phyloP scores from a whole-genome alignment of 2,113 vertebrate species.

The Dasypus novemcinctus region DNA sequence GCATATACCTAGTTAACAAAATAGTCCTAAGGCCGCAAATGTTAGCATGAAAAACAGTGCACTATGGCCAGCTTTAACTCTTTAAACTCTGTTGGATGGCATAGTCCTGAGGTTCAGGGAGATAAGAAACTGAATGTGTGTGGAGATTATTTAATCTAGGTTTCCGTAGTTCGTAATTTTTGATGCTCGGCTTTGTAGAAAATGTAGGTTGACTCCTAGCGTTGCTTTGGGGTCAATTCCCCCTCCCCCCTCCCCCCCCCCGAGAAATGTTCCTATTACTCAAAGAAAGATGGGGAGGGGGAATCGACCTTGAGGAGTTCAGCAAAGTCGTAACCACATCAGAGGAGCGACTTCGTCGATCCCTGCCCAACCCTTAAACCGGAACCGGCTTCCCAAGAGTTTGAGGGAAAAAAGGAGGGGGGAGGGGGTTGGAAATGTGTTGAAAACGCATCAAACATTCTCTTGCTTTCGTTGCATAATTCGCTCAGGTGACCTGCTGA shows the following conservation, averaged over 20 bases:
- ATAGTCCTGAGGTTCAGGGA: background rate
- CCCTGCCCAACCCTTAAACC: conserved; percentile 47
- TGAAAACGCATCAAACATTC: background rate
- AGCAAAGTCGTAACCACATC: conserved; percentile 49
- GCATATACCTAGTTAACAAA: conserved; percentile 78
- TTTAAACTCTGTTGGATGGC: conserved; percentile 10
- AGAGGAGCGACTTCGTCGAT: conserved; percentile 18
- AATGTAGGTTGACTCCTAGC: background rate
- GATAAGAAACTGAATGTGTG: background rate
- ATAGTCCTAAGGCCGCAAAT: conserved; percentile 64
- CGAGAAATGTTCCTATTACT: conserved; percentile 2
- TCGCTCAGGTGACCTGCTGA: conserved; percentile 72
- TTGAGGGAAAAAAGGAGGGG: background rate
- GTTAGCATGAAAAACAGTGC: conserved; percentile 57
- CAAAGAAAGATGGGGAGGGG: conserved; percentile 21
- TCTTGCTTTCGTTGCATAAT: conserved; percentile 63
- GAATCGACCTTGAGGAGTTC: conserved; percentile 26
- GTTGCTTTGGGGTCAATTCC: background rate
- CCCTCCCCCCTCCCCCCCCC: background rate
- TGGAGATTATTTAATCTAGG: background rate
- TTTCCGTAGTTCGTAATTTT: background rate
- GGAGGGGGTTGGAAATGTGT: background rate
- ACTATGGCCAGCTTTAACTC: conserved; percentile 59
- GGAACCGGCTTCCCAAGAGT: conserved; percentile 41
- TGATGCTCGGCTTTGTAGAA: background rate